Evolutionary conservation across 2,888 invertebrate species (phyloP), one percentile per base, ranked within the genome.

Genomic region (Apantesis nais): DNA sequence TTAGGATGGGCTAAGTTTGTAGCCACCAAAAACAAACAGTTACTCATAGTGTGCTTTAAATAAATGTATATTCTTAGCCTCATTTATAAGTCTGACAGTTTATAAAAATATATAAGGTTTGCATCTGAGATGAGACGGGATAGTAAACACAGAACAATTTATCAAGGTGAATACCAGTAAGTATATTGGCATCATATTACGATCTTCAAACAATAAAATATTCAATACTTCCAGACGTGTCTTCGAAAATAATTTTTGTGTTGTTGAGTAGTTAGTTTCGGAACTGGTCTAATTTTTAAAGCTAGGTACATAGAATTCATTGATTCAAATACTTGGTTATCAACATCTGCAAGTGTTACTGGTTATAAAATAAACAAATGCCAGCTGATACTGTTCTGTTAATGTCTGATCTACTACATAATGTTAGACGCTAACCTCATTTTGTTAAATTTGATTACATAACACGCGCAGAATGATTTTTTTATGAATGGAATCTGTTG

Each of bases 401-500:
- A 76, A 81, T 80, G 80, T 83, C 80, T 86, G 82, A 83, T 86
- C 85, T 85, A 84, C 85, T 78, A 84, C 80, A 82, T 83, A 83
- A 82, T 74, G 79, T 71, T 78, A 72, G 80, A 81, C 83, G 78
- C 86, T 89, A 90, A 88, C 90, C 91, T 86, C 86, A 86, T 91
- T 82, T 89, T 79, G 75, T 81, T 81, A 85, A 87, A 87, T 88
- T 88, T 88, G 88, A 90, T 92, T 92, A 89, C 89, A 88, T 86
- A 90, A 91, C 85, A 78, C 75, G 75, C 79, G 79, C 79, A 77
- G 84, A 83, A 83, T 84, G 87, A 88, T 87, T 76, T 85, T 90
- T 90, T 91, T 90, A 89, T 91, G 89, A 92, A 91, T 92, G 91
- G 83, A 88, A 86, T 86, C 86, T 85, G 84, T 74, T 75, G 74